Conservation (phyloP, 2,113 vertebrate species). For the Aepyceros melampus region DNA sequence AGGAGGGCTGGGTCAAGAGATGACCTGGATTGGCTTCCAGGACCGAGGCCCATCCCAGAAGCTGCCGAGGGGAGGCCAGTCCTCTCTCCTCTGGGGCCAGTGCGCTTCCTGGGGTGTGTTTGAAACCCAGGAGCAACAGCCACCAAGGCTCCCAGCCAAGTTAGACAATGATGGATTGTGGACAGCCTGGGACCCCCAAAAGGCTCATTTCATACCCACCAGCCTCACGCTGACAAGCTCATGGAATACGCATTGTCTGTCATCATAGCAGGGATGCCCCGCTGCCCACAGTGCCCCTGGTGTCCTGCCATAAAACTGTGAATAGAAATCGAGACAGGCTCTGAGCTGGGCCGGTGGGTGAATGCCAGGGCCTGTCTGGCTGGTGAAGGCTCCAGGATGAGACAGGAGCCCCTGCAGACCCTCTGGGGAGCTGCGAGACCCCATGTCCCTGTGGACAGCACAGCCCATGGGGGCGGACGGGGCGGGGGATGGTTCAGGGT, state of each 20-base stretch:
- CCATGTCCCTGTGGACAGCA: accelerated
- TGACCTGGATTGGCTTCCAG: background rate
- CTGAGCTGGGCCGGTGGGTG: constrained; percentile 72
- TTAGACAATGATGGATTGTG: constrained; percentile 90
- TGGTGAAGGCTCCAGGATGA: accelerated
- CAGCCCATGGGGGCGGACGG: background rate
- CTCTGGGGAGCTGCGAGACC: background rate
- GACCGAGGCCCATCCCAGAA: background rate
- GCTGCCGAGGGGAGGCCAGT: accelerated
- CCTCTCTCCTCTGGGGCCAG: background rate
- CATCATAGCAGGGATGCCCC: constrained; percentile 82
- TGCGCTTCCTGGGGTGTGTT: accelerated
- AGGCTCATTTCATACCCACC: constrained; percentile 91
- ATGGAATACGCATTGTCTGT: constrained; percentile 95
- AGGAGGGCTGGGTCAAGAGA: accelerated
- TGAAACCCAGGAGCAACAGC: accelerated
- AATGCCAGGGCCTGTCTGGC: constrained; percentile 16
- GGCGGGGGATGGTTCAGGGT: accelerated
- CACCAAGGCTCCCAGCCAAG: background rate
- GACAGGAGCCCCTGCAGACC: no score
- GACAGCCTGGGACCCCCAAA: constrained; percentile 85
- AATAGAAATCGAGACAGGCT: constrained; percentile 97
- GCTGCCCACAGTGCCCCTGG: constrained; percentile 41
- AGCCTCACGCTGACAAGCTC: constrained; percentile 90
- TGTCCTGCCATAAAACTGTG: constrained; percentile 93